Base-by-base conservation (phyloP, 2,888 invertebrate species). In the Leptinotarsa tumamoca region DNA sequence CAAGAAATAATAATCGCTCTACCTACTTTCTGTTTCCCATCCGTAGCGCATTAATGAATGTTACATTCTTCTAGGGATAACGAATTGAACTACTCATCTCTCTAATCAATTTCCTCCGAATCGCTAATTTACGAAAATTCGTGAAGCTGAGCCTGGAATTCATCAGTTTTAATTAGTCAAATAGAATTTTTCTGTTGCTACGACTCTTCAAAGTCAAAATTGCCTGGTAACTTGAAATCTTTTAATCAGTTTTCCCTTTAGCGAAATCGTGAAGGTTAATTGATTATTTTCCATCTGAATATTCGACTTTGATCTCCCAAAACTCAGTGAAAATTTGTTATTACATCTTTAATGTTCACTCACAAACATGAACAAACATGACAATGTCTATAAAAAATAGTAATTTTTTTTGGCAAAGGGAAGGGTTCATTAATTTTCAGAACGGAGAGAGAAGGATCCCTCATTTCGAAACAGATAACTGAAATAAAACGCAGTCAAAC, bases 211-310 rank as follows among this genome's bases (percentile, higher is more conserved):
- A 73, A 74, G 43, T 43, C 43, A 43, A 43, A 43, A 43, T 43
- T 43, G 52, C 52, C 52, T 52, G 52, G n/a, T 52, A 52, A 52
- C 52, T 52, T n/a, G 52, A 73, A 78, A 81, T 82, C 81, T 82
- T 84, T 82, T 81, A 82, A 83, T 83, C 83, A 83, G 77, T 72
- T 73, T 69, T 61, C 66, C 74, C 74, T 75, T 70, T 72, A 63
- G 73, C 70, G 71, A 63, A 74, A 68, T 73, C 72, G 61, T 67
- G 68, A 78, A 78, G 76, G 77, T 80, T 80, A 80, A 78, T 80
- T 80, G 77, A 78, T 78, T 80, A 80, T 77, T 77, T 78, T 75
- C 72, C 15, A 58, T 58, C 68, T 71, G 56, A 67, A 43, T 70
- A 71, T 71, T 72, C 74, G 61, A 69, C 72, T 74, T 74, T 71